These are phyloP conservation scores for Leptocoma aspasia DNA, from an alignment of 2,113 vertebrate genomes.

Conservation along the genomic window DNA sequence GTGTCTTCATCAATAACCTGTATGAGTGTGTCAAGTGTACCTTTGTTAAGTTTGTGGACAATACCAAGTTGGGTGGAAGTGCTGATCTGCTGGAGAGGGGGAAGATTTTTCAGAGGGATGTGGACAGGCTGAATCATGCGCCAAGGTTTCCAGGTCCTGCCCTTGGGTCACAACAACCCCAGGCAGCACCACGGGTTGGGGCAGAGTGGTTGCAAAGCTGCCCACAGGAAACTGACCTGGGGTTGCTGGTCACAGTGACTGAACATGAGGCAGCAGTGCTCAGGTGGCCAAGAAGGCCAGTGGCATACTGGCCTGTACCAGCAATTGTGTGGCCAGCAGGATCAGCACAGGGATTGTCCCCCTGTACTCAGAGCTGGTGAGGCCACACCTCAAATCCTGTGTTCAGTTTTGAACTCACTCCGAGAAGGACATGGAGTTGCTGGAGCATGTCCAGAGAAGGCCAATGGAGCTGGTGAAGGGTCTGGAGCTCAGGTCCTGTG, in stretches of 20 bases:
- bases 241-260: not conserved
- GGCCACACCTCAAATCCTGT: not conserved
- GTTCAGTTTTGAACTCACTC: rapidly evolving
- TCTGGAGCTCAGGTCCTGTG: not conserved
- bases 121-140: not conserved
- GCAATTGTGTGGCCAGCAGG: not conserved
- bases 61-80: not conserved
- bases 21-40: not conserved
- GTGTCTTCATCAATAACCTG: not conserved
- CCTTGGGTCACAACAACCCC: rapidly evolving
- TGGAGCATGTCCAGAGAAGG: not conserved
- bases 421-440: not conserved
- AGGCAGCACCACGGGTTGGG: not conserved
- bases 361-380: rapidly evolving
- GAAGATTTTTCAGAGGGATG: not conserved
- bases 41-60: not conserved
- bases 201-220: not conserved
- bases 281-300: not conserved
- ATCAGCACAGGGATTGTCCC: not conserved
- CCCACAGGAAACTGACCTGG: not conserved
- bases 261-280: not conserved
- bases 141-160: not conserved
- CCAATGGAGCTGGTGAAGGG: not conserved
- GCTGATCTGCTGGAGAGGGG: not conserved
- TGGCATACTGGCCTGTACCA: not conserved